A percentile compares a stretch with the other conserved stretches of the same genome.
Evolutionary conservation across 2,113 vertebrate genomes (phyloP).

Genomic region (Coturnix japonica): DNA sequence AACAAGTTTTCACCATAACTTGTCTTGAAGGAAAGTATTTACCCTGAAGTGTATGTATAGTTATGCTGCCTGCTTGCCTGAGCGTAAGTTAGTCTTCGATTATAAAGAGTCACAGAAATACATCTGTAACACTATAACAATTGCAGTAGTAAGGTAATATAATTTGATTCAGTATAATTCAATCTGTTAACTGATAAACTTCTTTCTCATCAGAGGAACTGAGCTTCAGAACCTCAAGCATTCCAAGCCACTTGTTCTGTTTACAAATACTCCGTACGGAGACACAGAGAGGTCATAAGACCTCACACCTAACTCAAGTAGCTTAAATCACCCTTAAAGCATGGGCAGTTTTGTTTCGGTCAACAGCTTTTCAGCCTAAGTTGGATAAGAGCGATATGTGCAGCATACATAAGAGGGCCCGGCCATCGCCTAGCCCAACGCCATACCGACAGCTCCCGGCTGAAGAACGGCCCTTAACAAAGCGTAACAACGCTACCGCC

Average conservation of each 20-base stretch:
- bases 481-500: accelerated
- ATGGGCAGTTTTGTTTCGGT: accelerated
- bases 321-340: background rate
- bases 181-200: background rate
- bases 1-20: background rate
- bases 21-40: background rate
- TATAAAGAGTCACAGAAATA: background rate
- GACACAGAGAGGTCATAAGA: accelerated
- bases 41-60: background rate
- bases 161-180: background rate
- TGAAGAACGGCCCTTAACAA: background rate
- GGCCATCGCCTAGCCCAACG: accelerated
- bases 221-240: background rate
- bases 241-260: background rate
- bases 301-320: background rate
- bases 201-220: background rate
- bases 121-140: background rate
- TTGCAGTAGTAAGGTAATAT: background rate
- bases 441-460: background rate
- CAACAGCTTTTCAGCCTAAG: accelerated
- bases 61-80: background rate
- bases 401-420: accelerated
- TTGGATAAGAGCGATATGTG: accelerated
- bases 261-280: accelerated
- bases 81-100: background rate